Evolutionary conservation across 2,113 vertebrate genomes (phyloP).

Genomic region (Tenebrosternarchus preto): DNA sequence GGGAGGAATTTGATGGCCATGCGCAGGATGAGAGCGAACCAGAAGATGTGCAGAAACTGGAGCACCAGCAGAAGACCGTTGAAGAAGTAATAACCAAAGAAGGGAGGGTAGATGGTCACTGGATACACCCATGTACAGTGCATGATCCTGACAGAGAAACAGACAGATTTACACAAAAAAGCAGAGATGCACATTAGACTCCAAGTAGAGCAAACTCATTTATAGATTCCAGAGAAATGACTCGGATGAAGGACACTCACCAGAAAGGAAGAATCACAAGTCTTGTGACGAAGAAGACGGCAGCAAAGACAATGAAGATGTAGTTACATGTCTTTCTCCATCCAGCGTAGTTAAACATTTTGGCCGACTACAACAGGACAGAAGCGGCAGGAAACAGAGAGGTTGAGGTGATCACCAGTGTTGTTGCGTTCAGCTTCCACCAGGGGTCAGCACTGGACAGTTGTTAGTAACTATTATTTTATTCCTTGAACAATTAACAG

Average conservation of each 20-base stretch:
- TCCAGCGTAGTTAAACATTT: conserved; percentile 96
- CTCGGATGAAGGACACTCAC: conserved; percentile 68
- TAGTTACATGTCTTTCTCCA: conserved; percentile 93
- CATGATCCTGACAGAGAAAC: conserved; percentile 80
- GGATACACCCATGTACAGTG: conserved; percentile 85
- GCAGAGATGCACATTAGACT: background rate
- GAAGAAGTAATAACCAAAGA: conserved; percentile 95
- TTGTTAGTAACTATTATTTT: background rate
- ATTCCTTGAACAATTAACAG: background rate
- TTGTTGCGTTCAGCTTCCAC: conserved; percentile 5
- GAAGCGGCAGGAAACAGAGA: background rate
- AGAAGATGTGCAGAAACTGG: conserved; percentile 90
- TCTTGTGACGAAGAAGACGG: conserved; percentile 87
- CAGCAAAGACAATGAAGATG: conserved; percentile 87
- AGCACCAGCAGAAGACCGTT: conserved; percentile 86
- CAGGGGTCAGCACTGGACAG: conserved; percentile 10
- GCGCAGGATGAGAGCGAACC: conserved; percentile 88
- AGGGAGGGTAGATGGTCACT: conserved; percentile 79
- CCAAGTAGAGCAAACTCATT: background rate
- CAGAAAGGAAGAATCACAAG: conserved; percentile 92
- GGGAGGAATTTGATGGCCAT: conserved; percentile 94
- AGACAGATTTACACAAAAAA: background rate
- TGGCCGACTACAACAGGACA: conserved; percentile 74
- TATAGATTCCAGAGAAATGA: background rate
- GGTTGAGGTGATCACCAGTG: background rate